Conservation (phyloP, 2,113 vertebrate genomes). For the Anguilla rostrata region DNA sequence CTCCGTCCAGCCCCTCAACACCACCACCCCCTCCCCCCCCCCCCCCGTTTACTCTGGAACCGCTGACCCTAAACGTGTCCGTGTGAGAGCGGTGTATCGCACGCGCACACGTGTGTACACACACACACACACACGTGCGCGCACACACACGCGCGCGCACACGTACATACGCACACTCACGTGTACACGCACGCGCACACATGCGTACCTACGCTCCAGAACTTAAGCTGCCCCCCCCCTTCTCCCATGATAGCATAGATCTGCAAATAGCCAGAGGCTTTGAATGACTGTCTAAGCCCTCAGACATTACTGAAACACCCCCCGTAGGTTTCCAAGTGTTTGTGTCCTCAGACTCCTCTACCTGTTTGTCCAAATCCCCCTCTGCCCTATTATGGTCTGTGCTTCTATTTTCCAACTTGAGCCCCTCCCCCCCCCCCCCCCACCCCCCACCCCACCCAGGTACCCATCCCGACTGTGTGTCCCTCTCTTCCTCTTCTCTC, state of each 20-base stretch:
- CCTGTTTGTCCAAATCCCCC: slow-evolving; percentile 29
- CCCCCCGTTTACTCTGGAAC: too few species aligned
- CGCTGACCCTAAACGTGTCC: too few species aligned
- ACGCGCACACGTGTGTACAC: too few species aligned
- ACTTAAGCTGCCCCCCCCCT: background rate
- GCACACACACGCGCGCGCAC: too few species aligned
- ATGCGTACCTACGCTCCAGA: background rate
- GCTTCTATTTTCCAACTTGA: slow-evolving; percentile 34
- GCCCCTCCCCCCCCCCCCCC: slow-evolving; percentile 70
- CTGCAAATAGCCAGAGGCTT: background rate
- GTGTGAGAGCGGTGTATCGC: too few species aligned
- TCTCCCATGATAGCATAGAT: background rate
- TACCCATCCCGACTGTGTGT: slow-evolving; percentile 75
- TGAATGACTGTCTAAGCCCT: background rate
- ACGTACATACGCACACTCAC: too few species aligned
- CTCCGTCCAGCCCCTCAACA: too few species aligned
- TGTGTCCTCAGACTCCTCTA: slow-evolving; percentile 6
- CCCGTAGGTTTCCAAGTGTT: background rate
- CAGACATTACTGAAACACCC: background rate
- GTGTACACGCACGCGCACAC: too few species aligned
- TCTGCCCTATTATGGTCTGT: slow-evolving; percentile 64
- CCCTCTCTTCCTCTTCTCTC: slow-evolving; percentile 69
- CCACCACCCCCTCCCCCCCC: background rate
- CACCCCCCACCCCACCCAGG: slow-evolving; percentile 80
- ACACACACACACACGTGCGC: too few species aligned